Percentiles rank a stretch among this genome's conserved stretches.
phyloP scores from a whole-genome alignment of 2,113 vertebrate genomes.

The Hystrix brachyura region DNA sequence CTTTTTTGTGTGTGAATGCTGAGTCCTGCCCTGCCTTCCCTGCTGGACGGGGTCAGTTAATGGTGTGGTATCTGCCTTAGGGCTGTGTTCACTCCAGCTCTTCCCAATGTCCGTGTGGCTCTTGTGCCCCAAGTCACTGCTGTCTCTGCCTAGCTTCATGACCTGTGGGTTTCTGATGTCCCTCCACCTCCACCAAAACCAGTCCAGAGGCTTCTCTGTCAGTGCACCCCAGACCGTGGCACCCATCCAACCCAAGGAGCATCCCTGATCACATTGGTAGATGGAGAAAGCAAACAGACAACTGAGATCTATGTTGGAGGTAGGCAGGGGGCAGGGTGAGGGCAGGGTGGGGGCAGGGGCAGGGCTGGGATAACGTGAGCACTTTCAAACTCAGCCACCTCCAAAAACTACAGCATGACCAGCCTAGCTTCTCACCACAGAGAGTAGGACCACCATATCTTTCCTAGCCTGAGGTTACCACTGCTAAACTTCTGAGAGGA shows the following conservation, averaged over 20 bases:
- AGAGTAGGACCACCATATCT: neutral
- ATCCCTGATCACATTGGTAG: no score
- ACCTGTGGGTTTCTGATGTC: neutral
- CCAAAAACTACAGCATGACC: neutral
- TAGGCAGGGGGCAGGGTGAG: neutral
- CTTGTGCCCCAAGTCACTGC: neutral
- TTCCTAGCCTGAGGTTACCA: neutral
- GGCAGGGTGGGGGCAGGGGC: neutral
- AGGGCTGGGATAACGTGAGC: neutral
- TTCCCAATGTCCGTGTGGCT: neutral
- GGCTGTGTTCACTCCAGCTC: neutral
- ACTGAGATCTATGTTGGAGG: neutral
- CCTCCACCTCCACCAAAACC: neutral
- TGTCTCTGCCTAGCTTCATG: neutral
- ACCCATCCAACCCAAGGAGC: neutral
- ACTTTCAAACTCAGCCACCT: neutral
- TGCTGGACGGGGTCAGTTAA: neutral
- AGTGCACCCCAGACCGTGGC: neutral
- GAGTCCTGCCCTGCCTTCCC: neutral
- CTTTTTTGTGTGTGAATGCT: neutral
- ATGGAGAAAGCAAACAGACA: no score
- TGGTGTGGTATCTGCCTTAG: neutral
- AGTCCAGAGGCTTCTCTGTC: neutral
- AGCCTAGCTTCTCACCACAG: neutral
- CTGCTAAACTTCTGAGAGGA: neutral